Percentiles rank a stretch among this genome's conserved stretches.
These are phyloP conservation scores for Megastigmus dorsalis DNA, from an alignment of 2,888 invertebrate genomes.

Conservation along the genomic window DNA sequence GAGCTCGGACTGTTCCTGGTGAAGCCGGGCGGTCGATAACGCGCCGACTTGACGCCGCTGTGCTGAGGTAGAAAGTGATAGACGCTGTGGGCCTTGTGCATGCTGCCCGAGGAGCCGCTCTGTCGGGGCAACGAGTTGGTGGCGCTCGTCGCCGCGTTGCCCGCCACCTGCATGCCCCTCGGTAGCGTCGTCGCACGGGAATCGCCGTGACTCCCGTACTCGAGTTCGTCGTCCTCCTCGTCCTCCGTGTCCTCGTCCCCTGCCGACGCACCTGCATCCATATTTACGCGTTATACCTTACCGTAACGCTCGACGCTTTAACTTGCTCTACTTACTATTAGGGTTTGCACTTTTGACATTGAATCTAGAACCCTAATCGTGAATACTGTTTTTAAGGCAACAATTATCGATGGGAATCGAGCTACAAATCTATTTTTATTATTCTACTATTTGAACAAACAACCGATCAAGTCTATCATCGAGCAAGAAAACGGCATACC, in stretches of 20 bases:
- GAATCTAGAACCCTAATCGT: no score
- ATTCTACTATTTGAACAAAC: no score
- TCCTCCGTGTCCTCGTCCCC: conserved; percentile 73
- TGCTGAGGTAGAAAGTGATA: conserved; percentile 77
- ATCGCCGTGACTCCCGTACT: conserved; percentile 70
- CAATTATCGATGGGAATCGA: no score
- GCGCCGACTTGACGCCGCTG: conserved; percentile 87
- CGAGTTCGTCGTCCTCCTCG: conserved; percentile 69
- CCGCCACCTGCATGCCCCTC: conserved; percentile 78
- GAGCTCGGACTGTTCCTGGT: conserved; percentile 75
- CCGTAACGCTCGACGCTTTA: no score
- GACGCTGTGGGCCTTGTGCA: conserved; percentile 81
- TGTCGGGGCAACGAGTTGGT: conserved; percentile 88
- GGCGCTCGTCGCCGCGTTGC: conserved; percentile 62
- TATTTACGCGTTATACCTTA: no score
- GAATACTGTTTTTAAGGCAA: no score
- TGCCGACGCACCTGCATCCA: conserved; percentile 74
- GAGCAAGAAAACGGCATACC: no score
- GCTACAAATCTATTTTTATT: no score
- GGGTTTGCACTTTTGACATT: no score
- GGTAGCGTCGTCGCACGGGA: conserved; percentile 79
- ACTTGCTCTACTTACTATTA: no score
- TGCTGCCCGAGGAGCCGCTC: conserved; percentile 76
- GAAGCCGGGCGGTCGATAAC: conserved; percentile 90
- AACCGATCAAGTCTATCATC: no score